Conservation (phyloP, 2,113 vertebrate genomes). For the Mixornis gularis region DNA sequence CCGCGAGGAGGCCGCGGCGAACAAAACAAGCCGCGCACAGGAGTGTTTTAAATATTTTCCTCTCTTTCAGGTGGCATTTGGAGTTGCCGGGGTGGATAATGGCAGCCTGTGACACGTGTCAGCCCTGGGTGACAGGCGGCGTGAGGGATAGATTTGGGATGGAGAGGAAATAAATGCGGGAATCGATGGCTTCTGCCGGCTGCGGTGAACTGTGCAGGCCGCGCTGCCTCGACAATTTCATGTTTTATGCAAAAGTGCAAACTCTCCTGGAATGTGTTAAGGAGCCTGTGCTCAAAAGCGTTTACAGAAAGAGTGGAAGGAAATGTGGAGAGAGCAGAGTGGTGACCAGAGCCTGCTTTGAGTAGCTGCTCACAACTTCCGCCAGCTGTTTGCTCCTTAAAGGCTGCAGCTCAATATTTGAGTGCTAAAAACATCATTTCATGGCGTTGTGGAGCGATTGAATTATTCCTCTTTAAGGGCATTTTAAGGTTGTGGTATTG, state of each 20-base stretch:
- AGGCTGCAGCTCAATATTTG: not conserved
- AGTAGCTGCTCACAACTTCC: not conserved
- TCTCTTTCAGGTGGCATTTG: conserved; percentile 23
- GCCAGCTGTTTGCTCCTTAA: not conserved
- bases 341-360: not conserved
- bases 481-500: not conserved
- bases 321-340: not conserved
- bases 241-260: conserved; percentile 68
- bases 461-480: not conserved
- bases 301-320: not conserved
- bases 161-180: conserved; percentile 57
- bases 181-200: conserved; percentile 56
- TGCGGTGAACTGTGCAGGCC: conserved; percentile 45
- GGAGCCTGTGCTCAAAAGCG: not conserved
- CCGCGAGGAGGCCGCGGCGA: not conserved
- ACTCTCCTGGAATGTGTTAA: not conserved
- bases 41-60: conserved; percentile 12
- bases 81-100: not conserved
- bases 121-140: conserved; percentile 46
- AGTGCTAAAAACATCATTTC: not conserved
- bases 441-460: not conserved
- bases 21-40: not conserved
- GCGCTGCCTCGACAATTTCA: not conserved
- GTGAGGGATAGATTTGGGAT: conserved; percentile 45
- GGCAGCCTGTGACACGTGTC: conserved; percentile 64